Base-by-base conservation (phyloP, 2,797 vertebrate genomes). In the Menidia menidia region DNA sequence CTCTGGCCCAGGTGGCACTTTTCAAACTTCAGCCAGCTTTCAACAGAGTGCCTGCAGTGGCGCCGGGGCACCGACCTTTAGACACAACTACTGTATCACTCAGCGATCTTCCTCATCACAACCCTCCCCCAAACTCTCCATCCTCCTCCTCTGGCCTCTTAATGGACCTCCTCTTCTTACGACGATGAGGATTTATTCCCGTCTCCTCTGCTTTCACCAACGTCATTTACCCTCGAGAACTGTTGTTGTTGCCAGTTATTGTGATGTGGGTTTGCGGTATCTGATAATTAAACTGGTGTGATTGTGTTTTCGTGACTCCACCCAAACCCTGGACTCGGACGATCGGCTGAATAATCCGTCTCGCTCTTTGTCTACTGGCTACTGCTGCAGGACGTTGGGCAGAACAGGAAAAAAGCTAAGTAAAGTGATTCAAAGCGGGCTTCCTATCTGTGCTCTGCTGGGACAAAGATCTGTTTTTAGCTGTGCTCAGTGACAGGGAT, bases 1-100 rank as follows among this genome's bases (percentile, higher is more conserved):
- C 80, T 56, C 66, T 4, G 64, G 63, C 57, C 88, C 92, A 93
- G 90, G 76, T 91, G 90, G 85, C 71, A 77, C 64, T 4, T 42
- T 82, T 95, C 94, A 89, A 75, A 93, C 92, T 48, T 71, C 92
- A 85, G 85, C 51, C 75, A 35, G 72, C 68, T 81, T 89, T 94
- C 93, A 91, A 84, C 90, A 78, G 70, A 76, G 61, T 39, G 80
- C 81, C 74, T 79, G 87, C 84, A 53, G 87, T 92, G 94, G 93
- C 93, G 93, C 93, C 93, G 42, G 63, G 81, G 81, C 83, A 75
- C 65, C 61, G 71, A 77, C 85, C 81, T 84, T 88, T 86, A 95
- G 93, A 94, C 94, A 94, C 89, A 95, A 95, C 93, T 92, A 90
- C 91, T 89, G 79, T 84, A 92, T 94, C 93, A 92, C 85, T 92